phyloP scores from a whole-genome alignment of 2,888 invertebrate genomes.

The Mesochorus sp. region DNA sequence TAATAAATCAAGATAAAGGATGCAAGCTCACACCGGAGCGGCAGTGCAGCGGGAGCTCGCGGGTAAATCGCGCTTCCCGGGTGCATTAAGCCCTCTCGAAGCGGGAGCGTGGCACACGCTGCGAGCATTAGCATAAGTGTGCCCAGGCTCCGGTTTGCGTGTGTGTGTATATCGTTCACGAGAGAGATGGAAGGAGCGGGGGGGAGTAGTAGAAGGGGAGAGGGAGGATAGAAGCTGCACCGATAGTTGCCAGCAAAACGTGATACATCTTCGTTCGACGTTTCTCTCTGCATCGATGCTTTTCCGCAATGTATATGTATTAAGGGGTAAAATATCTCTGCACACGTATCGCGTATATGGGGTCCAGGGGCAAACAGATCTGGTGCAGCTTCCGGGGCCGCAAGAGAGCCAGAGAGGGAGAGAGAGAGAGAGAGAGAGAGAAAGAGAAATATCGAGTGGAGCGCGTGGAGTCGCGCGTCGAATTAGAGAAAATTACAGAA shows the following conservation, averaged over 20 bases:
- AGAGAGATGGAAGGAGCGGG: too few relatives aligned
- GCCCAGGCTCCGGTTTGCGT: constrained; percentile 56
- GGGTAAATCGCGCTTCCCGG: constrained; percentile 41
- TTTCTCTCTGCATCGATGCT: neutral
- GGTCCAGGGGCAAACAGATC: constrained; percentile 16
- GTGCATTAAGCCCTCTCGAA: constrained; percentile 30
- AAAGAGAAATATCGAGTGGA: constrained; percentile 23
- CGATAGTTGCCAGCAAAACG: constrained; percentile 28
- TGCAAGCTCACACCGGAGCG: constrained; percentile 13
- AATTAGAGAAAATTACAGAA: constrained; percentile 82
- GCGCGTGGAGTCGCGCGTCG: constrained; percentile 71
- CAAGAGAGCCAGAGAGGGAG: constrained; percentile 3
- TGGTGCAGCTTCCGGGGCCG: constrained; percentile 35
- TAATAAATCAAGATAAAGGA: constrained; percentile 55
- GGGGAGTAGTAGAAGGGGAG: too few relatives aligned
- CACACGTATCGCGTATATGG: neutral
- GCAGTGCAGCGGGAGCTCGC: constrained; percentile 3
- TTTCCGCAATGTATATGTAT: neutral
- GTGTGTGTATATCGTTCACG: constrained; percentile 10
- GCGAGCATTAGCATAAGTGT: constrained; percentile 70
- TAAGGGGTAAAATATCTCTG: neutral
- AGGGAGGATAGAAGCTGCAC: too few relatives aligned
- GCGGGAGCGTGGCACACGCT: constrained; percentile 52
- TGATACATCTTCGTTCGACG: constrained; percentile 44
- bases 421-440: constrained; percentile 35